These are phyloP conservation scores for Pteropus alecto DNA, from an alignment of 2,113 vertebrate species.

Conservation along the genomic window DNA sequence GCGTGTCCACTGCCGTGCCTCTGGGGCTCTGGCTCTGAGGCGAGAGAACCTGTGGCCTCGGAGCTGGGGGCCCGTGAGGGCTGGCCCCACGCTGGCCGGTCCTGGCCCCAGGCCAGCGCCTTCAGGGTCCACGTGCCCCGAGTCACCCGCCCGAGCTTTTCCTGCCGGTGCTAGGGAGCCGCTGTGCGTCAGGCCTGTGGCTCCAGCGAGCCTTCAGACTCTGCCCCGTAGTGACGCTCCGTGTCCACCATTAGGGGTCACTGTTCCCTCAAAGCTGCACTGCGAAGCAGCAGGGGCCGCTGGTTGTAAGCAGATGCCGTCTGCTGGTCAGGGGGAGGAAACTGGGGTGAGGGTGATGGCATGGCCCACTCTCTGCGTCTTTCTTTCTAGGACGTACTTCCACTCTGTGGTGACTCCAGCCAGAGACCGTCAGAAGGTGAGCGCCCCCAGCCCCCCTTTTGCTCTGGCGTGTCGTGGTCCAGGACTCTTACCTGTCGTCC, in stretches of 20 bases:
- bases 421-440: slow-evolving; percentile 77
- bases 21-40: too few species aligned
- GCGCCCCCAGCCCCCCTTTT: not conserved
- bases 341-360: not conserved
- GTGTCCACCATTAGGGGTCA: not conserved
- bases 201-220: too few species aligned
- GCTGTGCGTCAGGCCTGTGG: too few species aligned
- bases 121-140: not conserved
- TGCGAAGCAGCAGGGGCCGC: not conserved
- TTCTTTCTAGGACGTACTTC: slow-evolving; percentile 71
- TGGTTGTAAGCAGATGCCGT: not conserved
- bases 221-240: not conserved
- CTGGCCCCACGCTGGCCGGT: too few species aligned
- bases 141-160: not conserved
- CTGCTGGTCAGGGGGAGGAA: not conserved
- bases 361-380: not conserved
- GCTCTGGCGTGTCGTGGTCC: not conserved
- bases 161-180: not conserved
- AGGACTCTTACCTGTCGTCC: not conserved
- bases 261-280: not conserved
- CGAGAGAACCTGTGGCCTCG: too few species aligned
- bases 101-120: not conserved
- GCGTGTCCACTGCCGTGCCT: too few species aligned
- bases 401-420: slow-evolving; percentile 43
- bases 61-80: too few species aligned